Base-by-base conservation (phyloP, 2,888 invertebrate species). In the Isoperla grammatica region DNA sequence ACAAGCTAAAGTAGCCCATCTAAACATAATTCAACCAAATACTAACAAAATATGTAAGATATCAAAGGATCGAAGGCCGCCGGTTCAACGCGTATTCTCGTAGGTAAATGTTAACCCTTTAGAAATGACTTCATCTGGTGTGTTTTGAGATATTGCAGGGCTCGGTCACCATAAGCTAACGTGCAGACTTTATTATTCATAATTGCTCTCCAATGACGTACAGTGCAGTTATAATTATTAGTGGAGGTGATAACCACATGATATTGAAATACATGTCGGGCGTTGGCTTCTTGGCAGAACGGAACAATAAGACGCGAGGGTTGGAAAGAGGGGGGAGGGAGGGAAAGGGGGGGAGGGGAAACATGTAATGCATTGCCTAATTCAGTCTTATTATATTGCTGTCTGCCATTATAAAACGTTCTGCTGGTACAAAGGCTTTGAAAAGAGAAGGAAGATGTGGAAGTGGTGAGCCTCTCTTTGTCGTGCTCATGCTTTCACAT, bases 401-500 rank as follows among this genome's bases (percentile, higher is more conserved):
- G 56, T 43, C 56, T 57, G 39, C 48, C 42, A 37, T 56, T 45
- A 17, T 48, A 45, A 56, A 56, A 35, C 49, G 49, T 29, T 49
- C 46, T 46, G 8, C 15, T n/a, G 23, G 22, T 22, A 49, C 49
- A 49, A 49, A 49, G 49, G 49, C 49, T 29, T 8, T 49, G 49
- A 49, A 49, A 49, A 49, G 49, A 49, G 49, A 49, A 29, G 15
- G 49, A 49, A 49, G 49, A 29, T 29, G 49, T 49, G 29, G 22
- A 49, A 49, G 49, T 49, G 49, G 49, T 48, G 13, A 29, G 29
- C 29, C 61, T 57, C 57, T 65, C 66, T 29, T 8, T 29, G 29
- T 29, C 29, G n/a, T n/a, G 65, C 64, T 65, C 61, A 60, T 67
- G 62, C 65, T 64, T 65, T 63, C 63, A 72, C 71, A 72, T 72